A percentile compares a stretch with the other conserved stretches of the same genome.
phyloP scores from a whole-genome alignment of 2,797 vertebrate species.

The Acrocephalus scirpaceus region DNA sequence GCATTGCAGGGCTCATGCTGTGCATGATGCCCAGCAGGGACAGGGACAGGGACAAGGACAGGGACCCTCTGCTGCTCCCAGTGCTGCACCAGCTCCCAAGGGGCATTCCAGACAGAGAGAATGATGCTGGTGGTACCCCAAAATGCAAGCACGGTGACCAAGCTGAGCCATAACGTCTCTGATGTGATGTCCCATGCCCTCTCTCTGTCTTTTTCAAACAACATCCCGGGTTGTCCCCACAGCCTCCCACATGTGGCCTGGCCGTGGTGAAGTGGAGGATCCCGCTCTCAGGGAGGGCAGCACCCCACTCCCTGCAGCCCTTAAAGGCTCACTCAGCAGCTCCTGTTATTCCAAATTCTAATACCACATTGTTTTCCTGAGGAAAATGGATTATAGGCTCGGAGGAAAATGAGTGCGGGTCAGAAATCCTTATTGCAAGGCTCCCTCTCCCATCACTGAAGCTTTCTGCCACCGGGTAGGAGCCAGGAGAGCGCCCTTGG shows the following conservation, averaged over 20 bases:
- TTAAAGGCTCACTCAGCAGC: conserved; percentile 16
- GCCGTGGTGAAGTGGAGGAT: rapidly evolving
- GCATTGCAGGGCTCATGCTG: rapidly evolving
- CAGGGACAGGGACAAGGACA: not conserved
- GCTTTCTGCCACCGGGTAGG: not conserved
- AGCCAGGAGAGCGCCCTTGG: not conserved
- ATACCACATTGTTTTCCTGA: conserved; percentile 21
- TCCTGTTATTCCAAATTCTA: conserved; percentile 39
- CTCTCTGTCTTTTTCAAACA: not conserved
- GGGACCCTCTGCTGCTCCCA: not conserved
- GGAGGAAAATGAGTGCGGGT: not conserved
- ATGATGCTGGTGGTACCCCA: not conserved
- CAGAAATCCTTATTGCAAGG: not conserved
- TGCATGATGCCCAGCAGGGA: not conserved
- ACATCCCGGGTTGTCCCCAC: not conserved
- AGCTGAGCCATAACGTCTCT: not conserved
- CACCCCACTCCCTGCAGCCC: not conserved
- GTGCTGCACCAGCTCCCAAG: not conserved
- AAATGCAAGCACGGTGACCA: rapidly evolving
- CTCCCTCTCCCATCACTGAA: not conserved
- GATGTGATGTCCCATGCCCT: rapidly evolving
- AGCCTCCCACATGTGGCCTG: not conserved
- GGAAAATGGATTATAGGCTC: conserved; percentile 44
- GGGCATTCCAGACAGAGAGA: not conserved
- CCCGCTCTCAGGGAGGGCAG: not conserved